phyloP scores from a whole-genome alignment of 2,888 invertebrate species.

The Neoascia interrupta region DNA sequence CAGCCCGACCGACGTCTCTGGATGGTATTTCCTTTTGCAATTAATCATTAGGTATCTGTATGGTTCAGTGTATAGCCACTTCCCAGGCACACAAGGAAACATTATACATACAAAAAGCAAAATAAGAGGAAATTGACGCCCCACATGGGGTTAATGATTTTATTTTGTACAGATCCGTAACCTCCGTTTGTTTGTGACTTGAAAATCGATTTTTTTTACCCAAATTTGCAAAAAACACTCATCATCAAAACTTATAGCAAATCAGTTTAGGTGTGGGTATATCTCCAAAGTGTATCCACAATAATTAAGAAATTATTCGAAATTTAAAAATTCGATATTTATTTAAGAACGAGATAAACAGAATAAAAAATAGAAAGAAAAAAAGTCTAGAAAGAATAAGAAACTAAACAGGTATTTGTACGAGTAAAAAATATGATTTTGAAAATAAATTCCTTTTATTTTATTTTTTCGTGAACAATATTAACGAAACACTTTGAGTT shows the following conservation, averaged over 20 bases:
- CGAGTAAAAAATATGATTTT: not conserved
- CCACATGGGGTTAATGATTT: slow-evolving; percentile 38
- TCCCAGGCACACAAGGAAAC: not conserved
- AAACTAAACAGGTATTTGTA: slow-evolving; percentile 8
- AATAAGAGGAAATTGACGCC: slow-evolving; percentile 31
- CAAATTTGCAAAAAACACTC: not conserved
- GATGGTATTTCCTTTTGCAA: slow-evolving; percentile 48
- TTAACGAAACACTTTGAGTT: not conserved
- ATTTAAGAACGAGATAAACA: not conserved
- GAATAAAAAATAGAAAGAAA: not conserved
- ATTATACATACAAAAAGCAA: not conserved
- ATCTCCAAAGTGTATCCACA: not conserved
- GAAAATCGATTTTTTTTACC: slow-evolving; percentile 8
- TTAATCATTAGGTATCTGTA: slow-evolving; percentile 42
- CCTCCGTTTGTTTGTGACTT: slow-evolving; percentile 25
- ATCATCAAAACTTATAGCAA: not conserved
- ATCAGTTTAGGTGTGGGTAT: too few relatives aligned
- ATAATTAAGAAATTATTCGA: slow-evolving; percentile 16
- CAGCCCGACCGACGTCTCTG: slow-evolving; percentile 28
- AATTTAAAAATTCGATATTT: slow-evolving; percentile 19
- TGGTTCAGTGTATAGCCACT: slow-evolving; percentile 14
- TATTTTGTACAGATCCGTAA: slow-evolving; percentile 4
- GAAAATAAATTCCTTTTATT: not conserved
- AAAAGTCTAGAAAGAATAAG: not conserved
- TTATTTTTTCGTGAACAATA: too few relatives aligned